Evolutionary conservation across 2,888 invertebrate genomes (phyloP), one percentile per base, ranked within the genome.

Genomic region (Apotomis turbidana): DNA sequence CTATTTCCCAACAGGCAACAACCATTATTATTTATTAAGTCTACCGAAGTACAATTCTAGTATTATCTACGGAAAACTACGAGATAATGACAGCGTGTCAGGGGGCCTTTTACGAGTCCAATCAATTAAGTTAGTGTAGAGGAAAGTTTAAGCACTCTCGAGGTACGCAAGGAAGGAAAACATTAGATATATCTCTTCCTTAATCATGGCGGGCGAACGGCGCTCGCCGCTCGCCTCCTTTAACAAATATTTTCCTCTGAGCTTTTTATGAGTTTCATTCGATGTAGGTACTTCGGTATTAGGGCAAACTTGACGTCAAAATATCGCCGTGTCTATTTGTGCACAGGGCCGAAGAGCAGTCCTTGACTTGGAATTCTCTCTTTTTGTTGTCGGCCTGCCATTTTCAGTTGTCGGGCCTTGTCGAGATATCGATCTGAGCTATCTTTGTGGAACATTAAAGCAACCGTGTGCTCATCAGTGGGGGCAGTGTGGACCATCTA

Each of bases 371-470:
- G 67, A 61, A 27, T 61, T 67, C 55, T 67, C 71, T 61, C 67
- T 77, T 76, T 75, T 77, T 76, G 78, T 78, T 77, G 78, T 76
- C 76, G 75, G 76, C 75, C 78, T 70, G 74, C 78, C 79, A 78
- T 80, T 79, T 77, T 78, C 76, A 77, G 57, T 76, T 80, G 77
- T 78, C 78, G 78, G 76, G 77, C 81, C 79, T 80, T 78, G 80
- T 79, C 79, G 78, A 77, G 82, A 81, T 87, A 88, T 88, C 83
- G 88, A 88, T 88, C 85, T 79, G 82, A 72, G 78, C 87, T 86
- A 86, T 85, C 83, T 88, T 86, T 85, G 85, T 85, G 74, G 78
- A 79, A 80, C 83, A 84, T 85, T 86, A 85, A 80, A 83, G 82
- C 78, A 80, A 76, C 76, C 76, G 79, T 80, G 80, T 80, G 84